phyloP scores from a whole-genome alignment of 1,140 invertebrate species.

The Bombus huntii region DNA sequence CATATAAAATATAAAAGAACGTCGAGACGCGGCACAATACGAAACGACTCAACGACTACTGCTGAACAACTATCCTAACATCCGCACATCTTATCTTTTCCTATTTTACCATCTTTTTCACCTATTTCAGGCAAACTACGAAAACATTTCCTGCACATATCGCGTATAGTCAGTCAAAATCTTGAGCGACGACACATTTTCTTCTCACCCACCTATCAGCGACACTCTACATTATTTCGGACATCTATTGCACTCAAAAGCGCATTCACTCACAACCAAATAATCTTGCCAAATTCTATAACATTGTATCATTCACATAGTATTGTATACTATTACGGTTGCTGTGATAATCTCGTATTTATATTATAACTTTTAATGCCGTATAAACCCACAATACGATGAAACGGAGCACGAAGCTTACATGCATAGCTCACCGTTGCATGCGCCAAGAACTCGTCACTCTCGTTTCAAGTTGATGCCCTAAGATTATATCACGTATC shows the following conservation, averaged over 20 bases:
- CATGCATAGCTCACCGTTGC: background rate
- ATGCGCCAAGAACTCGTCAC: background rate
- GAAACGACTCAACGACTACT: background rate
- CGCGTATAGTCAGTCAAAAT: background rate
- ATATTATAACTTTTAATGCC: background rate
- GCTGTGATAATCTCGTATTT: too few species aligned
- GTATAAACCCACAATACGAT: too few species aligned
- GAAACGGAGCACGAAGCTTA: background rate
- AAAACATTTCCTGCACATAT: background rate
- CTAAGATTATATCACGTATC: background rate
- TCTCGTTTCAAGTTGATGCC: background rate
- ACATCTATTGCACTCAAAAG: too few species aligned
- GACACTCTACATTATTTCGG: background rate
- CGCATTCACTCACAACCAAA: too few species aligned
- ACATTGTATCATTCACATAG: too few species aligned
- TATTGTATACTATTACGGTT: too few species aligned
- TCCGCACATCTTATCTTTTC: background rate
- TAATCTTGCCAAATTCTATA: too few species aligned
- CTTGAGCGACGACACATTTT: background rate
- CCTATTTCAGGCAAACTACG: background rate
- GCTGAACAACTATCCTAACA: background rate
- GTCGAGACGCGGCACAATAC: too few species aligned
- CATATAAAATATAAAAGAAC: background rate
- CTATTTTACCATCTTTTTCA: background rate
- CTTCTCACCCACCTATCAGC: background rate